Evolutionary conservation across 2,797 vertebrate genomes (phyloP).

Genomic region (Poecile montanus): DNA sequence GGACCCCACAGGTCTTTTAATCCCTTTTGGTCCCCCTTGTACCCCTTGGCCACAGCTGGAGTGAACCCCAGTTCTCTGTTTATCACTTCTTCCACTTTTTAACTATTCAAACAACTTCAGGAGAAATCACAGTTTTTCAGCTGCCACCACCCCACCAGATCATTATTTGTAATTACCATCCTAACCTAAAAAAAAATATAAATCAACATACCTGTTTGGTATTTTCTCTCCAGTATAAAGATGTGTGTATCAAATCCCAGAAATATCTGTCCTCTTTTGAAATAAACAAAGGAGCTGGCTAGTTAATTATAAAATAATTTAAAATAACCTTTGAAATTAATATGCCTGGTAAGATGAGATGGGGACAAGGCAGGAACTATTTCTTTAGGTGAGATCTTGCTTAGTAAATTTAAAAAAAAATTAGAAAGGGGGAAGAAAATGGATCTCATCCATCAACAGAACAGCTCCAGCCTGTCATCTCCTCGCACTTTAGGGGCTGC

Average conservation of each 20-base stretch:
- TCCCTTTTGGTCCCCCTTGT: neutral
- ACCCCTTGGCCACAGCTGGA: neutral
- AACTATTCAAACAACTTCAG: neutral
- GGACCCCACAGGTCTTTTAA: neutral
- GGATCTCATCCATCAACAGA: neutral
- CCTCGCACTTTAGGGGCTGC: neutral
- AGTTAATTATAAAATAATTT: neutral
- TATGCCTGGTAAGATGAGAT: neutral
- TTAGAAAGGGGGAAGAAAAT: neutral
- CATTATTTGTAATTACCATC: neutral
- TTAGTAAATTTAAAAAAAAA: neutral
- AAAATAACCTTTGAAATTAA: neutral
- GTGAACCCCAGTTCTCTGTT: neutral
- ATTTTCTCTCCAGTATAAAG: neutral
- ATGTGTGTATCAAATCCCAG: neutral
- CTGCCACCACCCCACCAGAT: accelerated
- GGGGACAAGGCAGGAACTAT: neutral
- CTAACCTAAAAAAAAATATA: neutral
- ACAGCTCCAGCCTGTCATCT: neutral
- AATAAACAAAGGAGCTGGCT: neutral
- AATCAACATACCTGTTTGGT: constrained; percentile 62
- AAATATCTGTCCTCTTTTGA: neutral
- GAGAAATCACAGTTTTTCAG: neutral
- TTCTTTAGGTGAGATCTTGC: neutral
- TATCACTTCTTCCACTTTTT: neutral